Base-by-base conservation (phyloP, 2,113 vertebrate species). In the Mus spicilegus region DNA sequence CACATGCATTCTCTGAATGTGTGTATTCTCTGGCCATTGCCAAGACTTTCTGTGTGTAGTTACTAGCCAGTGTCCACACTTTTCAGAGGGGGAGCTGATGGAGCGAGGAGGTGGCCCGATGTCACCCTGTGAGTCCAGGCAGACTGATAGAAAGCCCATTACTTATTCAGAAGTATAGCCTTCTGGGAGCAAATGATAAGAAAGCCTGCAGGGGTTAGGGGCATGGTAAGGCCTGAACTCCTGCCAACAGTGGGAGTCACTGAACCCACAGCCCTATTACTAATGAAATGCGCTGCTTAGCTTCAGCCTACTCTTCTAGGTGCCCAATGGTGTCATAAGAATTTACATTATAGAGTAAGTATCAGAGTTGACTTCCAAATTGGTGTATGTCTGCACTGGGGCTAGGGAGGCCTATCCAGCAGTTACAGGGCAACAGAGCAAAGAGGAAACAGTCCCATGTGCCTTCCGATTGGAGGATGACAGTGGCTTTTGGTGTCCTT, bases 41-140 rank as follows among this genome's bases (percentile, higher is more conserved):
- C 76, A 96, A 58, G 33, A 46, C 73, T 61, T 63, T 49, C 84
- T 77, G 54, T 81, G 87, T 77, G 73, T 93, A 95, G 92, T 93
- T 94, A 69, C 54, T 39, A 33, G 51, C 69, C 75, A 54, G 80
- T 28, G 49, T 85, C 72, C 19, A 10, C 46, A 20, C 87, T 77
- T 94, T 36, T 97, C 90, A 75, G 49, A 82, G 36, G 42, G 8
- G 24, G 73, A 51, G 42, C 56, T 39, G 61, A 20, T 5, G 36
- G 28, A 11, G 0, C 26, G 10, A 63, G 58, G 87, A 80, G 78
- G 61, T 89, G 70, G 30, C 39, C 73, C 1, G 22, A 20, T 56
- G 67, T 56, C 82, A 80, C 42, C 58, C 12, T 26, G 26, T 75
- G 73, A 3, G 8, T 82, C 6, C 11, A 67, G 87, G 54, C 39